Evolutionary conservation across 2,888 invertebrate species (phyloP), one percentile per base, ranked within the genome.

Genomic region (Drosophila fulvimacula): DNA sequence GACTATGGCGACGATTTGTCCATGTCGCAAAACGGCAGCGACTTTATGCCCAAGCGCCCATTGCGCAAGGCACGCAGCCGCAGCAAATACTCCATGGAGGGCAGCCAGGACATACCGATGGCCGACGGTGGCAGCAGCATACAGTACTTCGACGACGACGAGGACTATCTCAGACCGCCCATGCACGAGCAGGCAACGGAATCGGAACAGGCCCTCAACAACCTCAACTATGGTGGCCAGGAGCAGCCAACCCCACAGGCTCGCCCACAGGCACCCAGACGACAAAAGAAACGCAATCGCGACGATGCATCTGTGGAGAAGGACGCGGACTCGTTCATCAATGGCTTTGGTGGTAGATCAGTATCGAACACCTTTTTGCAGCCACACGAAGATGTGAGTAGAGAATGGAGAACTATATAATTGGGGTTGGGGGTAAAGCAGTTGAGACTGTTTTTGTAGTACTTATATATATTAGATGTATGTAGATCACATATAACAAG

Each of bases 11-110:
- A 92, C 64, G 91, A 92, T 52, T 67, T 91, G 5, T 92, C 92
- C 17, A 74, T 92, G 75, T 92, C 92, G 0, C 92, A 92, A 55
- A 91, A 91, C 32, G 92, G 90, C 44, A 91, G 92, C 61, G 92
- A 92, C 32, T 92, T 90, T 38, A 88, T 90, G 27, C 94, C 94
- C n/a, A 90, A 90, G 21, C 93, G 93, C 57, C 93, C 94, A 0
- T 94, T 94, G 74, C 93, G 95, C 13, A 94, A 93, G 64, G 90
- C 88, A 9, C 88, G 91, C 58, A 91, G 91, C 59, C 91, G 91
- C 49, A 91, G 91, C 71, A 92, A 91, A 53, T 91, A 83, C 69
- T 91, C 91, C 6, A 91, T 92, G 46, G 90, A 93, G 46, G 91
- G 93, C 60, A 92, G 93, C 69, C 93, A 93, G 57, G 93, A 93